Evolutionary conservation across 2,797 vertebrate species (phyloP).

Genomic region (Aeoliscus strigatus): DNA sequence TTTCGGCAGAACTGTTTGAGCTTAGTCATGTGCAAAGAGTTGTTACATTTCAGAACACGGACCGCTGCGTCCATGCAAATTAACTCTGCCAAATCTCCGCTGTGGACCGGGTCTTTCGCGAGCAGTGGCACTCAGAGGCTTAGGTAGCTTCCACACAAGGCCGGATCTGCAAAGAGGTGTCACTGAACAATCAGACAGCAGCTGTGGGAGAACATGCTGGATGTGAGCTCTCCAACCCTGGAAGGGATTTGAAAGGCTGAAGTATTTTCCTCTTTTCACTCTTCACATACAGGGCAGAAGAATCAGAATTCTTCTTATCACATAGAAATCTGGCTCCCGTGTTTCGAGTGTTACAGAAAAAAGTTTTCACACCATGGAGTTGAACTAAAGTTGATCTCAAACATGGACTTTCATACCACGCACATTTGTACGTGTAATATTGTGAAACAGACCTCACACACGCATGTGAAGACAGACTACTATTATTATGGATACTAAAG

Average conservation of each 20-base stretch:
- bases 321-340: too few relatives aligned
- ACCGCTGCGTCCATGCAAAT: constrained; percentile 46
- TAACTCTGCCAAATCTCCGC: constrained; percentile 60
- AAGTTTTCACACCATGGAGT: too few relatives aligned
- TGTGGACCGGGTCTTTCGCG: constrained; percentile 50
- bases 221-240: constrained; percentile 14
- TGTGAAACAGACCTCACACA: too few relatives aligned
- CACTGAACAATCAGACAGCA: constrained; percentile 56
- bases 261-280: constrained; percentile 13
- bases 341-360: too few relatives aligned
- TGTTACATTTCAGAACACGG: constrained; percentile 68
- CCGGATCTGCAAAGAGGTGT: constrained; percentile 50
- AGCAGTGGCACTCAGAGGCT: constrained; percentile 51
- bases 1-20: constrained; percentile 61
- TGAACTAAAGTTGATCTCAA: too few relatives aligned
- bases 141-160: constrained; percentile 44
- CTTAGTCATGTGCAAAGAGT: constrained; percentile 64
- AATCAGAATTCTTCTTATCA: too few relatives aligned
- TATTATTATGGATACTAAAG: too few relatives aligned
- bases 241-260: constrained; percentile 25
- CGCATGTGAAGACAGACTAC: too few relatives aligned
- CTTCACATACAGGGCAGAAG: too few relatives aligned
- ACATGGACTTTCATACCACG: too few relatives aligned
- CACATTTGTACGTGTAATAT: too few relatives aligned
- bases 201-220: constrained; percentile 40